Evolutionary conservation across 2,797 vertebrate species (phyloP).

Genomic region (Galago senegalensis): DNA sequence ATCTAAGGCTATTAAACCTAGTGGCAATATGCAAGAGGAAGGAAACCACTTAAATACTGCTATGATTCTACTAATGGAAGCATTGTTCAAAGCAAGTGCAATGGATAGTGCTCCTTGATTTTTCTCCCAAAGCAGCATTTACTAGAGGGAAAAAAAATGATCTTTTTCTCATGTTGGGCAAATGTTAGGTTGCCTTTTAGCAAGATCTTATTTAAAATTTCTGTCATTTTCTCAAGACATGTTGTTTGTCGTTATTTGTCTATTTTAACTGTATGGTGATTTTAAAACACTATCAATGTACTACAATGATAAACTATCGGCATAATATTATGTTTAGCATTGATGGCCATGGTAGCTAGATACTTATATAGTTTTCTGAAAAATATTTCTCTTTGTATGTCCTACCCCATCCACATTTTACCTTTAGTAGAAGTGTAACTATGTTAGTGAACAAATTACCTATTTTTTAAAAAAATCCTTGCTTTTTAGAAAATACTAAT

Average conservation of each 20-base stretch:
- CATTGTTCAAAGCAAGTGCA: slow-evolving; percentile 82
- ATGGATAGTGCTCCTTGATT: not conserved
- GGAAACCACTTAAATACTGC: slow-evolving; percentile 74
- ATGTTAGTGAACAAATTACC: slow-evolving; percentile 45
- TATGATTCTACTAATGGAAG: slow-evolving; percentile 84
- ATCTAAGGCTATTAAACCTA: slow-evolving; percentile 69
- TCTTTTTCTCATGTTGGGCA: slow-evolving; percentile 63
- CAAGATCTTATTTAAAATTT: slow-evolving; percentile 67
- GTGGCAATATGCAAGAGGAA: slow-evolving; percentile 63
- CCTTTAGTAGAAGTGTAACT: not conserved
- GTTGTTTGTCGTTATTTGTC: not conserved
- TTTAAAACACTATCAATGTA: not conserved
- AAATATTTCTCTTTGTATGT: slow-evolving; percentile 13
- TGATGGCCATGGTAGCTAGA: not conserved
- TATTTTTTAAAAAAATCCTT: not conserved
- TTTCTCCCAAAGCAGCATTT: slow-evolving; percentile 73
- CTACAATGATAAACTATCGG: not conserved
- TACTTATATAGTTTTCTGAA: slow-evolving; percentile 30
- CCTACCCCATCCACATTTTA: not conserved
- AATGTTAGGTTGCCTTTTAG: slow-evolving; percentile 67
- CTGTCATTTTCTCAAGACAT: slow-evolving; percentile 60
- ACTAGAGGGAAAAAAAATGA: slow-evolving; percentile 74
- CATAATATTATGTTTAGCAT: not conserved
- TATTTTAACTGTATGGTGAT: not conserved
- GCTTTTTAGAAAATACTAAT: not conserved